Evolutionary conservation across 1,140 invertebrate species (phyloP), one percentile per base, ranked within the genome.

Genomic region (Procambarus clarkii): DNA sequence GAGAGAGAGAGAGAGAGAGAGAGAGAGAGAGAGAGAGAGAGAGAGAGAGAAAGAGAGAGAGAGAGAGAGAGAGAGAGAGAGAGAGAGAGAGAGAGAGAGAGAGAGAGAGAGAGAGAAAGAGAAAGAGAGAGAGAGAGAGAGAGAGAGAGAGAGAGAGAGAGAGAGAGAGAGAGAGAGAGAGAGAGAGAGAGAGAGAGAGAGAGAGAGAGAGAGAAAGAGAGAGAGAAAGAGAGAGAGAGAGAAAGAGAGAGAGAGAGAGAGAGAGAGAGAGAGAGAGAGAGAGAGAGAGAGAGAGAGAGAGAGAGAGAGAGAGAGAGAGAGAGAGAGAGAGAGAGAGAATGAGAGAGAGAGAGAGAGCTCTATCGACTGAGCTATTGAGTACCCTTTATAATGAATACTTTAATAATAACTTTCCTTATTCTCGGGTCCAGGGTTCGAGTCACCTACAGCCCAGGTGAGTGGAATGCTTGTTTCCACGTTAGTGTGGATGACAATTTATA

Each of bases 51-150:
- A 46, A 46, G 44, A 50, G n/a, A 34, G 7, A 58, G 21, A 4
- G 24, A 34, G 34, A 34, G 34, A 34, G 34, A 46, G 79, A 81
- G 79, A 48, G 45, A 48, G 45, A 81, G 79, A 81, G 45, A 48
- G 79, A 48, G 79, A 81, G 45, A 48, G 79, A 81, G 45, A 48
- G 45, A 48, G 79, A 81, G 45, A 48, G 45, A 48, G 79, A 48
- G 79, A 7, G 45, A 50, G 79, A 54, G 79, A 13, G 7, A 5
- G 79, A 34, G 79, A 0, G 7, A 13, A 0, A 81, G 44, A 2
- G 44, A 46, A 46, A 81, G 79, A 46, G 44, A 7, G 44, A 79
- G 77, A 79, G 8, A 8, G 8, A 79, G 77, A 79, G 8, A 8
- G 8, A 79, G 77, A 79, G 8, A 8, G 8, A 2, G 77, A 79